These are phyloP conservation scores for Poicephalus gulielmi DNA, from an alignment of 2,113 vertebrate genomes.

Conservation along the genomic window DNA sequence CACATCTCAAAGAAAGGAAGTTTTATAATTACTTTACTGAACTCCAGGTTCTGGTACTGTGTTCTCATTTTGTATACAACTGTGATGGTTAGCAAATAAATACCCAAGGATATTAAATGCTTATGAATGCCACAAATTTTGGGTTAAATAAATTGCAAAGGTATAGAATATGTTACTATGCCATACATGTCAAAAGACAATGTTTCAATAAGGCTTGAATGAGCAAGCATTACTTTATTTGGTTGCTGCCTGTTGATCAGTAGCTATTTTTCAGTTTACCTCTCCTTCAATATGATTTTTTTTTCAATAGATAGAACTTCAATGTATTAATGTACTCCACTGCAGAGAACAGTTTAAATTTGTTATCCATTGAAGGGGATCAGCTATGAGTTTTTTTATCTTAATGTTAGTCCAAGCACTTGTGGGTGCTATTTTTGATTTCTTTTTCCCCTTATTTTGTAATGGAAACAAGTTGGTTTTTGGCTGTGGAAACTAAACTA, in stretches of 20 bases:
- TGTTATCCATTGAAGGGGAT: neutral
- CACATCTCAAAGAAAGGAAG: neutral
- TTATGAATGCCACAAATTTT: neutral
- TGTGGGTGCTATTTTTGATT: neutral
- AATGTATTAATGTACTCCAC: neutral
- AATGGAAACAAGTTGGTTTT: neutral
- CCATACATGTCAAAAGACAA: neutral
- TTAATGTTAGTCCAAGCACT: neutral
- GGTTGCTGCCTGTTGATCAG: neutral
- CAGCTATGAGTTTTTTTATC: neutral
- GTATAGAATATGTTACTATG: neutral
- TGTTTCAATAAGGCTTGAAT: neutral
- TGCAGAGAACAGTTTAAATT: neutral
- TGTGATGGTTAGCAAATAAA: neutral
- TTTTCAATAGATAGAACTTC: neutral
- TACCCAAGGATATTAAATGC: neutral
- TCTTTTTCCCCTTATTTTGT: neutral
- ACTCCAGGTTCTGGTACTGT: neutral
- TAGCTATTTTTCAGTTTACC: neutral
- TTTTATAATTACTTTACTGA: neutral
- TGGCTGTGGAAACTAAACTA: neutral
- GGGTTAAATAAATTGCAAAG: neutral
- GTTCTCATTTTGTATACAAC: neutral
- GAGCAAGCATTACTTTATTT: neutral
- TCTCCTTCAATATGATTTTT: neutral